Percentiles rank a stretch among this genome's conserved stretches.
phyloP scores from a whole-genome alignment of 1,140 invertebrate species.

The Cotesia glomerata region DNA sequence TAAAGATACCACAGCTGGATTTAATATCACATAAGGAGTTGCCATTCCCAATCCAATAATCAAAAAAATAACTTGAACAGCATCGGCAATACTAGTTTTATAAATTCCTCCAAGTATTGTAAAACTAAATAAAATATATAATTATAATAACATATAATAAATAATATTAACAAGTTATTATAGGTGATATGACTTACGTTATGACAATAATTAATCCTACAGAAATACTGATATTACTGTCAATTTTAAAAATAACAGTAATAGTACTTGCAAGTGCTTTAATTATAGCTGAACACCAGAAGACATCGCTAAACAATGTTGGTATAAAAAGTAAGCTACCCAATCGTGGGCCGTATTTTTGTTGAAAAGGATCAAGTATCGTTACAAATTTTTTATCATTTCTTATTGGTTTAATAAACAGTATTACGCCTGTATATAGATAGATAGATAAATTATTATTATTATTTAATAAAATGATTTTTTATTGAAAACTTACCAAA shows the following conservation, averaged over 20 bases:
- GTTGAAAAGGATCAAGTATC: conserved; percentile 85
- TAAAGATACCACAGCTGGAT: conserved; percentile 66
- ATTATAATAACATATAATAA: conserved; percentile 26
- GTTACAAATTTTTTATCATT: conserved; percentile 79
- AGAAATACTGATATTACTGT: conserved; percentile 53
- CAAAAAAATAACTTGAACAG: conserved; percentile 81
- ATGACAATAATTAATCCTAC: conserved; percentile 52
- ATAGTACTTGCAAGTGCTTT: conserved; percentile 73
- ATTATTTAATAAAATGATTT: too few relatives aligned
- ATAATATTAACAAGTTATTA: background rate
- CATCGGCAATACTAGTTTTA: conserved; percentile 82
- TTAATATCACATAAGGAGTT: conserved; percentile 66
- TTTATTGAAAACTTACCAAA: conserved; percentile 65
- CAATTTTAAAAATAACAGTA: conserved; percentile 54
- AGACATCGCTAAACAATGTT: conserved; percentile 80
- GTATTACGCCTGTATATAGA: conserved; percentile 71
- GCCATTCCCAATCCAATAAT: conserved; percentile 74
- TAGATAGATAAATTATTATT: background rate
- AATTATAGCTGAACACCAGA: conserved; percentile 79
- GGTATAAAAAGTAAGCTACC: conserved; percentile 82
- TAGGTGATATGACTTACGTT: conserved; percentile 47
- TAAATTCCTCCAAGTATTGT: conserved; percentile 82
- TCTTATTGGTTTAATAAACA: conserved; percentile 83
- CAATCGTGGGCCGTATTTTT: conserved; percentile 77
- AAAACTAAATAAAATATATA: conserved; percentile 60